These are phyloP conservation scores for Podarcis muralis DNA, from an alignment of 2,113 vertebrate genomes.

Conservation along the genomic window DNA sequence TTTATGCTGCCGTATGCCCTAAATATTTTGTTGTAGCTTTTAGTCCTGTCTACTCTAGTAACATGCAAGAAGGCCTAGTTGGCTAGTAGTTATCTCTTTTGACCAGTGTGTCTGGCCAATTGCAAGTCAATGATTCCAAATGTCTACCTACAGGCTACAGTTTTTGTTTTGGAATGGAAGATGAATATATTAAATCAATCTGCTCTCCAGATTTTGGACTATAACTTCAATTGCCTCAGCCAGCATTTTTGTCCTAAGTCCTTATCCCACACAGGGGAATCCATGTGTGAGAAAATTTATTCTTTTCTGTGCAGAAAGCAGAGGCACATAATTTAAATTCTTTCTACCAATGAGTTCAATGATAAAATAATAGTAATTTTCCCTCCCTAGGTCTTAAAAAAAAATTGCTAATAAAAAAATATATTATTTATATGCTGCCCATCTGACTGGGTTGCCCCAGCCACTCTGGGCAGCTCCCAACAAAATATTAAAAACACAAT, in stretches of 20 bases:
- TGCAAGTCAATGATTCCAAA: background rate
- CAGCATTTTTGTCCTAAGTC: background rate
- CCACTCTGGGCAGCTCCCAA: too few relatives aligned
- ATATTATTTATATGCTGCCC: too few relatives aligned
- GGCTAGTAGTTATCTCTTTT: background rate
- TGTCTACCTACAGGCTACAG: background rate
- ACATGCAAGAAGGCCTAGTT: background rate
- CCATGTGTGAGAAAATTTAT: background rate
- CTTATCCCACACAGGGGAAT: background rate
- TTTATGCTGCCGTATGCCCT: background rate
- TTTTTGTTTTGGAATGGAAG: background rate
- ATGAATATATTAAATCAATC: background rate
- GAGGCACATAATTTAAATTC: background rate
- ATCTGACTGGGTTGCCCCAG: too few relatives aligned
- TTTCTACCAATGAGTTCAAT: background rate
- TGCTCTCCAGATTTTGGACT: background rate
- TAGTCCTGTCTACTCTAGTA: background rate
- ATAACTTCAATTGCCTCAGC: too few relatives aligned
- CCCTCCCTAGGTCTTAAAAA: background rate
- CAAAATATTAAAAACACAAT: too few relatives aligned
- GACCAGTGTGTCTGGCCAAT: background rate
- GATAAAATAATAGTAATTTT: background rate
- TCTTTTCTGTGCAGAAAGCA: constrained; percentile 2
- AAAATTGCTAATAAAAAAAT: background rate
- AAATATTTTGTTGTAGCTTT: background rate